Evolutionary conservation across 2,888 invertebrate genomes (phyloP), one percentile per base, ranked within the genome.

Genomic region (Cheilosia impressa): DNA sequence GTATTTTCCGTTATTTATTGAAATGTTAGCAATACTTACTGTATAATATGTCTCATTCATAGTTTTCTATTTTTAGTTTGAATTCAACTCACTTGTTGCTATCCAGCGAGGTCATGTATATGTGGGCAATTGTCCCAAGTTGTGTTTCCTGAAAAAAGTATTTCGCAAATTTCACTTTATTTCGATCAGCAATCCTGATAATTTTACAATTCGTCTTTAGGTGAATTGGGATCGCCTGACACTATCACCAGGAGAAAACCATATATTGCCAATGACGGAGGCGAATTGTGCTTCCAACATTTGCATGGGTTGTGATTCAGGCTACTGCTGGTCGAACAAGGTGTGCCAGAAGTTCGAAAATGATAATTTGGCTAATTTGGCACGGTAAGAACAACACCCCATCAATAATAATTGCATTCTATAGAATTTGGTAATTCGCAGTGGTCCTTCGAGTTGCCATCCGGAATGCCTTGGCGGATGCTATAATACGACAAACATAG

Each of bases 41-140:
- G 38, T 13, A 13, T 38, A n/a, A 13, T n/a, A 31, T 38, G 9
- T 5, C 15, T 22, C 2, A 58, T 10, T 34, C n/a, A 10, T 7
- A 17, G 6, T 27, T 19, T 15, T 34, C n/a, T 38, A 15, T 17
- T 55, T 55, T 93, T 92, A 96, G 95, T 94, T 98, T 77, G 97
- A 96, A 38, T 93, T 97, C 9, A 93, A 93, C 68, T 95, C 94
- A 43, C 93, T 98, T 55, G 93, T 95, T 0, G 94, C 95, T 88
- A 96, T 99, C 85, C 95, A 95, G 85, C 93, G 96, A 73, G 98
- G 98, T 0, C 96, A 95, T 4, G 96, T 98, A 0, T 94, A 96
- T 27, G 94, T 99, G 53, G 95, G 95, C 90, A 95, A 94, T 78
- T 96, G 96, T 90, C 94, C 95, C 1, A 93, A 94, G 47, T 93